Evolutionary conservation across 2,888 invertebrate species (phyloP).

Genomic region (Dolichomitus sp.): DNA sequence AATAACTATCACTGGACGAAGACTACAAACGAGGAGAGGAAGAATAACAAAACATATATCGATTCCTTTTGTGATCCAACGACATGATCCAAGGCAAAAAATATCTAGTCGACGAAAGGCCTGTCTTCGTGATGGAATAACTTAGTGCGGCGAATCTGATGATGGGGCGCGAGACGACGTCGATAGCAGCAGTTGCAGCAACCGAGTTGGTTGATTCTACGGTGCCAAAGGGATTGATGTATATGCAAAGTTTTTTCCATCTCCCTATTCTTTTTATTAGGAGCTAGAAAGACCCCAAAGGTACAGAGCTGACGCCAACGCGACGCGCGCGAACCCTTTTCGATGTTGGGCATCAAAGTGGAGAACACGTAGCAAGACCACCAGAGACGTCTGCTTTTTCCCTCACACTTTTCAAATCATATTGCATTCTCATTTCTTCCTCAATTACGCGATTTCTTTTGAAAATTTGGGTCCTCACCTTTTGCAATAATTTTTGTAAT

Average conservation of each 20-base stretch:
- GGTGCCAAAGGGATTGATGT: conserved; percentile 56
- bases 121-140: conserved; percentile 52
- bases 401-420: conserved; percentile 60
- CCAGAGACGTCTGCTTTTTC: conserved; percentile 77
- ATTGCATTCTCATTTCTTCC: conserved; percentile 75
- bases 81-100: conserved; percentile 16
- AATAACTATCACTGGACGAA: conserved; percentile 41
- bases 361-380: conserved; percentile 74
- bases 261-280: neutral
- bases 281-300: conserved; percentile 34
- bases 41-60: neutral
- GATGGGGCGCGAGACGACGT: conserved; percentile 67
- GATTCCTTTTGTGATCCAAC: conserved; percentile 23
- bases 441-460: conserved; percentile 4
- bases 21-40: neutral
- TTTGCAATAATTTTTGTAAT: neutral
- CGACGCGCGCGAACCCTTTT: conserved; percentile 46
- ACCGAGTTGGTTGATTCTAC: conserved; percentile 17
- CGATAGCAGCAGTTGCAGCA: conserved; percentile 5
- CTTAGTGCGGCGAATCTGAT: conserved; percentile 68
- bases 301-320: conserved; percentile 29
- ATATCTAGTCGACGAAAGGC: conserved; percentile 33
- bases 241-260: conserved; percentile 55
- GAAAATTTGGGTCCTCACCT: neutral
- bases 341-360: conserved; percentile 37